A percentile compares a stretch with the other conserved stretches of the same genome.
These are phyloP conservation scores for Pseudomyrmex dendroicus DNA, from an alignment of 1,140 invertebrate genomes.

Conservation along the genomic window DNA sequence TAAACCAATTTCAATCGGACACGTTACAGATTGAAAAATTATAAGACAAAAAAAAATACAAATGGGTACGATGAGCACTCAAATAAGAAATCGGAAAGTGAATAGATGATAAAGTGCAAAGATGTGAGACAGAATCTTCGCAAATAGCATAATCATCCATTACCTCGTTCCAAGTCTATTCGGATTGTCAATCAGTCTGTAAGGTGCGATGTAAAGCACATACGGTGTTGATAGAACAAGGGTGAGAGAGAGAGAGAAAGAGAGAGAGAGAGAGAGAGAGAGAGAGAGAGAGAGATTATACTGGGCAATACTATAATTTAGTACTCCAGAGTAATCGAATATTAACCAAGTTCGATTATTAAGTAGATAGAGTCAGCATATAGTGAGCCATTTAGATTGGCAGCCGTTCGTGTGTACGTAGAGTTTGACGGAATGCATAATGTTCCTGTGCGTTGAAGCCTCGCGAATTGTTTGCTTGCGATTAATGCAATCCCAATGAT, in stretches of 20 bases:
- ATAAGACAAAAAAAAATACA: too few relatives aligned
- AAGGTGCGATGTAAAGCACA: not conserved
- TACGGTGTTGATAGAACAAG: not conserved
- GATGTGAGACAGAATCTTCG: not conserved
- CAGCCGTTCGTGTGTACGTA: not conserved
- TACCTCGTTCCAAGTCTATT: not conserved
- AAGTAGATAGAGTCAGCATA: constrained; percentile 42
- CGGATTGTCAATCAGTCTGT: not conserved
- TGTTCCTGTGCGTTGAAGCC: not conserved
- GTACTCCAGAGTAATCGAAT: constrained; percentile 6
- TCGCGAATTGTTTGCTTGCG: constrained; percentile 27
- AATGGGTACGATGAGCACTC: too few relatives aligned
- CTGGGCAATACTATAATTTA: not conserved
- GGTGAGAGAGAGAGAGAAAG: not conserved
- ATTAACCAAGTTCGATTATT: constrained; percentile 39
- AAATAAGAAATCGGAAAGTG: too few relatives aligned
- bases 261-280: too few relatives aligned
- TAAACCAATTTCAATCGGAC: not conserved
- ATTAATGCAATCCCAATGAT: constrained; percentile 45
- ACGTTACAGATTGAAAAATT: too few relatives aligned
- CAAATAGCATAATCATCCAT: not conserved
- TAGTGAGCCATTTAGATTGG: constrained; percentile 15
- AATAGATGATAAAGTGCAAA: too few relatives aligned
- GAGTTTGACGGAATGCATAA: constrained; percentile 23
- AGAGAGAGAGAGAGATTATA: too few relatives aligned